Evolutionary conservation across 2,797 vertebrate species (phyloP).

Genomic region (Oreochromis grahami): DNA sequence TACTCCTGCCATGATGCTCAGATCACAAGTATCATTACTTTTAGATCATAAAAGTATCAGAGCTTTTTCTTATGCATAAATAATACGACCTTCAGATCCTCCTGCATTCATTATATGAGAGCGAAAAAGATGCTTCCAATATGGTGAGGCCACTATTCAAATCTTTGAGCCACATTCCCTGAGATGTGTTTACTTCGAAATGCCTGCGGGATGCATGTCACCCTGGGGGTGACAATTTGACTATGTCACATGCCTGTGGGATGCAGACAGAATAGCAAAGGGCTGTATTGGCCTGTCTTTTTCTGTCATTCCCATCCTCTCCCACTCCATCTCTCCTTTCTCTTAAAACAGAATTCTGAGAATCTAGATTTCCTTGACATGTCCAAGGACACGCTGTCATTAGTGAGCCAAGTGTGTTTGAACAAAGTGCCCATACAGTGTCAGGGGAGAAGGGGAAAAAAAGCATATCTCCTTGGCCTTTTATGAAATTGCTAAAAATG

Average conservation of each 20-base stretch:
- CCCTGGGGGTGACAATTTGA: constrained; percentile 59
- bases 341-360: constrained; percentile 44
- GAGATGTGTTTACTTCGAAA: constrained; percentile 50
- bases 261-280: constrained; percentile 41
- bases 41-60: neutral
- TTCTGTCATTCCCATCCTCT: constrained; percentile 40
- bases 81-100: neutral
- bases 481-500: neutral
- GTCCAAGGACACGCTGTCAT: constrained; percentile 53
- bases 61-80: neutral
- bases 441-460: neutral
- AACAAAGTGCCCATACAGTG: constrained; percentile 25
- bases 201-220: constrained; percentile 59
- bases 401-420: constrained; percentile 43
- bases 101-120: neutral
- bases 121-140: neutral
- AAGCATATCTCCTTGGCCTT: neutral
- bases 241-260: constrained; percentile 67
- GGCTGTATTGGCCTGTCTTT: constrained; percentile 56
- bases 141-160: constrained; percentile 19
- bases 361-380: constrained; percentile 45
- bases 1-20: neutral
- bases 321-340: constrained; percentile 29
- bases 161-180: constrained; percentile 32
- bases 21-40: neutral